Base-by-base conservation (phyloP, 2,797 vertebrate species). In the Danio tinwini region DNA sequence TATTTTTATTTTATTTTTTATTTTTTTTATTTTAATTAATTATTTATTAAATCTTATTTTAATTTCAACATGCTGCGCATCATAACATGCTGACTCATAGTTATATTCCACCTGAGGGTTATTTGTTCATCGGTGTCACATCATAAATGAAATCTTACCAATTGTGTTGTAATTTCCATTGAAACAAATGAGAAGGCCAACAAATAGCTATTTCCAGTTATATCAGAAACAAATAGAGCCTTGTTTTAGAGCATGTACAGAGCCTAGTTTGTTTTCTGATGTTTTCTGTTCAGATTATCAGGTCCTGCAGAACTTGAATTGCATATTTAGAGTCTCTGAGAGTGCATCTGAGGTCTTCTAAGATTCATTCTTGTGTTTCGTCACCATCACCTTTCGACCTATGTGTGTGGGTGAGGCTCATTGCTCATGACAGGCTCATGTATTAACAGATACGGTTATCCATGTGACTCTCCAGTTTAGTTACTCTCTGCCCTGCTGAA, bases 391-490 rank as follows among this genome's bases (percentile, higher is more conserved):
- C 58, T 81, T 12, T 76, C 2, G 16, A 73, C 17, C 14, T n/a
- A 65, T 52, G 50, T 58, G 68, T 53, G 14, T 62, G 85, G 86
- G 86, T 53, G 77, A 19, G 58, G 58, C 44, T n/a, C 1, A 6
- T 1, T 59, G 67, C 86, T 82, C 86, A 52, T 85, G 44, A 17
- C 56, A 67, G 62, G 88, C 83, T 76, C 78, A 70, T 58, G 83
- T 86, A 83, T 84, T 82, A 84, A 78, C 81, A 84, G 74, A 85
- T 84, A 88, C 86, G 69, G 21, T 85, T 88, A 82, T 71, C 81
- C 78, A 84, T 44, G 76, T 76, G 80, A 76, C 45, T 37, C 47
- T 47, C 37, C 52, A 39, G 53, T 70, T 65, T 50, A 59, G 19
- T 14, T n/a, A 14, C 16, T 21, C 55, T 62, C 14, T 52, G 16